A percentile compares a stretch with the other conserved stretches of the same genome.
These are phyloP conservation scores for Paramuricea clavata DNA, from an alignment of 92 coral and sea anemone species.

Conservation along the genomic window DNA sequence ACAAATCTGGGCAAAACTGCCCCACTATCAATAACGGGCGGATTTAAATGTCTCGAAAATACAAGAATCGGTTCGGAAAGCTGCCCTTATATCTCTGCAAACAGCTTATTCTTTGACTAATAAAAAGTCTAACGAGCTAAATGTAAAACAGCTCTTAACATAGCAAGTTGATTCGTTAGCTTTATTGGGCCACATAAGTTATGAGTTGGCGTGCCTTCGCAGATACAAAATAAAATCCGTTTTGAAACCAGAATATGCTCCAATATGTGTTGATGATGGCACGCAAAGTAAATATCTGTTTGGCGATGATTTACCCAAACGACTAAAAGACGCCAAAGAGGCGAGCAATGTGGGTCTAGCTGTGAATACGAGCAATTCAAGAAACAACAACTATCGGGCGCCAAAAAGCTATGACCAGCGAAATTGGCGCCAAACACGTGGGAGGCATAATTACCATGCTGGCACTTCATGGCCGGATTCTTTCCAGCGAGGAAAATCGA, in stretches of 20 bases:
- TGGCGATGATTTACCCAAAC: slow-evolving; percentile 8
- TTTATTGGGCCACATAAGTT: not conserved
- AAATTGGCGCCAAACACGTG: not conserved
- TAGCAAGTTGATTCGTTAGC: not conserved
- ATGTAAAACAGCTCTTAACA: not conserved
- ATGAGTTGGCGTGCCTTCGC: slow-evolving; percentile 6
- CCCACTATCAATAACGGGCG: too few relatives aligned
- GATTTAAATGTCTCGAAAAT: slow-evolving; percentile 12
- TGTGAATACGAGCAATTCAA: not conserved
- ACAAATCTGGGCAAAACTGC: not conserved
- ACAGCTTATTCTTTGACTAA: slow-evolving; percentile 1
- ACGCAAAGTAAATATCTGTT: not conserved
- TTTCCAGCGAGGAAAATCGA: not conserved
- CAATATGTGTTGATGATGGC: not conserved
- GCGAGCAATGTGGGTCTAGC: not conserved
- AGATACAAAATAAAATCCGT: slow-evolving; percentile 2
- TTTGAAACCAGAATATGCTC: slow-evolving; percentile 18
- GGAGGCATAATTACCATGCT: not conserved
- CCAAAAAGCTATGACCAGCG: too few relatives aligned
- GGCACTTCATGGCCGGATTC: not conserved
- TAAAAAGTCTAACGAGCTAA: not conserved
- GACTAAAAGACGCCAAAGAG: slow-evolving; percentile 9
- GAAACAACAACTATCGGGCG: not conserved
- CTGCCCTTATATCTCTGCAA: not conserved
- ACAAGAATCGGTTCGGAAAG: slow-evolving; percentile 15